Base-by-base conservation (phyloP, 2,797 vertebrate species). In the Hemitrygon akajei region DNA sequence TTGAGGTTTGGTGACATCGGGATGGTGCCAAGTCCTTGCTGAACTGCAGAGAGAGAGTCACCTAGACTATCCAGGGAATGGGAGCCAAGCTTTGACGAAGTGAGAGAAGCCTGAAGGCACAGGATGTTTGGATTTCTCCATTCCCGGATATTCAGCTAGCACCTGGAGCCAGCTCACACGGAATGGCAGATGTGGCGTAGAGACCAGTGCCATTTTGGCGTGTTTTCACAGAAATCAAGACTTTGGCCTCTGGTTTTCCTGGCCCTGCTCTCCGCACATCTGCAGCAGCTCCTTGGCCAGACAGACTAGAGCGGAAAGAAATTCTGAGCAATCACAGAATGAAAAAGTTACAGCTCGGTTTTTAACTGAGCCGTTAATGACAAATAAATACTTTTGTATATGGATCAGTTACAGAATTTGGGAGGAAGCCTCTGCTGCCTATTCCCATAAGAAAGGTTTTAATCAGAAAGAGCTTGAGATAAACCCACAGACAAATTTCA, bases 181-280 rank as follows among this genome's bases (percentile, higher is more conserved):
- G 86, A 69, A 69, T 37, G 86, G n/a, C 86, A 89, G 86, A 89
- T 40, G 86, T 37, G 86, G 20, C 37, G 63, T 60, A 66, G 63
- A 37, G n/a, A 34, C 34, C 27, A 18, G 86, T 89, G 86, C 86
- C n/a, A 89, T 69, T 69, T 89, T 89, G 60, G 63, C 60, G 18
- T 7, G 1, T 69, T 89, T 37, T n/a, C 63, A 37, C 16, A 69
- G 60, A 34, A 89, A 69, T 34, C 34, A 69, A 10, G 66, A n/a
- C 69, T 60, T n/a, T 89, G 86, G 60, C 86, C 86, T 89, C n/a
- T 22, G 18, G n/a, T 11, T 69, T 47, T 69, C 25, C 86, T 89
- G 86, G n/a, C 86, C 63, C 58, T 0, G 20, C 2, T 9, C 3
- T 34, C n/a, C 10, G 60, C 63, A 89, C 60, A 69, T 89, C 63